Evolutionary conservation across 2,113 vertebrate species (phyloP), one percentile per base, ranked within the genome.

Genomic region (Pontoporia blainvillei): DNA sequence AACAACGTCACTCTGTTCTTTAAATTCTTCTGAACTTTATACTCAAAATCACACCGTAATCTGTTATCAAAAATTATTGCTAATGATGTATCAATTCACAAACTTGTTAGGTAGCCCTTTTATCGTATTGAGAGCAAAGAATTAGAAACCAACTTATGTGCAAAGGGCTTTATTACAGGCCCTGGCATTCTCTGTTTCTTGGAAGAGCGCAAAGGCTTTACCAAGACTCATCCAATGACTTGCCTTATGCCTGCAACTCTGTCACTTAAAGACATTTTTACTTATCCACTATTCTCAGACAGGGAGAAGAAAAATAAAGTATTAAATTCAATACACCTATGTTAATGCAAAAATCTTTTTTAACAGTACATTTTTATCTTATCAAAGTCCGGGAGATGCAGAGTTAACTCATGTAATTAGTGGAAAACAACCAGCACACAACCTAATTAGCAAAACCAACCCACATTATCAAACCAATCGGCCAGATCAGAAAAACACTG

Each of bases 21-120:
- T 71, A 96, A 67, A 89, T 61, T 75, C 41, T 61, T 67, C 57
- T 93, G 64, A 92, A 90, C 75, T 84, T 84, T 94, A 79, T 52
- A 64, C 39, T 20, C 64, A 85, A 85, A 94, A 17, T 57, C 34
- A 75, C 34, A 66, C 1, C 20, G 14, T 72, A 67, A 41, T 84
- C n/a, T 69, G 84, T 34, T 72, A 73, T 41, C 21, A 90, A 95
- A 97, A 95, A 67, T 52, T 73, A 91, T 57, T 93, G 59, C 13
- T 64, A 91, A 81, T 75, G 31, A 49, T 62, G 75, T 75, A 46
- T 49, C 52, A 61, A 59, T 52, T 96, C 46, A 54, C 36, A 84
- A 39, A 54, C 20, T 78, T 97, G 23, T 61, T 57, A 78, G 34
- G 29, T 52, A 46, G 31, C 31, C 49, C 12, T 94, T 95, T 69